Conservation (phyloP, 2,888 invertebrate genomes). For the Nemurella pictetii region DNA sequence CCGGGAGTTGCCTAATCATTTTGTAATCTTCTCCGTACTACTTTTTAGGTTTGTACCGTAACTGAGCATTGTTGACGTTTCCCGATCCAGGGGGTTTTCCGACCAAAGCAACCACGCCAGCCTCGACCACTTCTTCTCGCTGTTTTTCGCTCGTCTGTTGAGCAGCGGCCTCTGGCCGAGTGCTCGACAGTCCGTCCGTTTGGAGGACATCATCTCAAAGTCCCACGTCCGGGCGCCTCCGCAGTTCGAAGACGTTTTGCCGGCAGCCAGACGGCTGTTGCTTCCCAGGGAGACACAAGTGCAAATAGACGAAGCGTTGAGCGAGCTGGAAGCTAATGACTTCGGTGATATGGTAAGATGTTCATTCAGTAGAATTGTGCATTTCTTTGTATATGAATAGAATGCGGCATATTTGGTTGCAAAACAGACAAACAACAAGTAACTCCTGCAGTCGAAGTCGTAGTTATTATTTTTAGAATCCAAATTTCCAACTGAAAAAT, state of each 20-base stretch:
- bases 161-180: conserved; percentile 38
- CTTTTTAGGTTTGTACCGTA: not conserved
- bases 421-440: too few relatives aligned
- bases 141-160: conserved; percentile 59
- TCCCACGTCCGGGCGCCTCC: conserved; percentile 26
- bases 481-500: too few relatives aligned
- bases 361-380: too few relatives aligned
- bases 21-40: not conserved
- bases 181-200: conserved; percentile 31
- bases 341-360: conserved; percentile 85
- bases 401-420: too few relatives aligned
- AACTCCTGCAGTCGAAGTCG: too few relatives aligned
- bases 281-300: conserved; percentile 76
- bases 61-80: too few relatives aligned
- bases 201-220: conserved; percentile 36
- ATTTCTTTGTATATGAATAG: too few relatives aligned
- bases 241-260: conserved; percentile 66
- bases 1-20: not conserved
- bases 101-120: conserved; percentile 58
- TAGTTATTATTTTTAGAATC: too few relatives aligned
- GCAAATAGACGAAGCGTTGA: conserved; percentile 83
- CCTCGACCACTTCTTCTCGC: conserved; percentile 68
- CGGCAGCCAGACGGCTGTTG: conserved; percentile 66
- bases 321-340: conserved; percentile 89
- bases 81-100: conserved; percentile 60